Conservation (phyloP, 1,140 invertebrate genomes). For the Drosophila sulfurigaster region DNA sequence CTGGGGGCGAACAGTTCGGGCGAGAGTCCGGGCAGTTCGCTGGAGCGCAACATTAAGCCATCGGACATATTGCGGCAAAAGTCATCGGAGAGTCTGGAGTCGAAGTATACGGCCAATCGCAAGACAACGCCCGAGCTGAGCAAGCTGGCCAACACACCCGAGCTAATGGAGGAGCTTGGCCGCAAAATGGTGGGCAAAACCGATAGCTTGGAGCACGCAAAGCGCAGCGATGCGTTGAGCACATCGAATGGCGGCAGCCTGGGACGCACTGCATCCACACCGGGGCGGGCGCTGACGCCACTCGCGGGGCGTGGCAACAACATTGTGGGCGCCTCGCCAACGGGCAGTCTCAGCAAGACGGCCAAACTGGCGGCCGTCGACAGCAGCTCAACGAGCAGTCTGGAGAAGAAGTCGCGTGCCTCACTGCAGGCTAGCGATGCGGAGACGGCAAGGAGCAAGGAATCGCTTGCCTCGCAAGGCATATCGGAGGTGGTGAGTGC, state of each 20-base stretch:
- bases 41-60: constrained; percentile 84
- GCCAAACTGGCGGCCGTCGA: constrained; percentile 69
- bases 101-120: constrained; percentile 69
- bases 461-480: constrained; percentile 81
- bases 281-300: constrained; percentile 54
- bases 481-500: constrained; percentile 82
- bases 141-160: constrained; percentile 75
- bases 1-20: constrained; percentile 53
- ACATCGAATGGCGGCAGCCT: constrained; percentile 47
- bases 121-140: constrained; percentile 82
- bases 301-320: constrained; percentile 32
- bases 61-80: constrained; percentile 83
- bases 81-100: constrained; percentile 79
- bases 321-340: constrained; percentile 69
- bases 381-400: constrained; percentile 78
- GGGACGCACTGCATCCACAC: constrained; percentile 69
- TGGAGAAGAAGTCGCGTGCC: constrained; percentile 78
- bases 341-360: constrained; percentile 71
- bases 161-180: constrained; percentile 81
- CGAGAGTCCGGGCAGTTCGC: constrained; percentile 79
- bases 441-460: constrained; percentile 81
- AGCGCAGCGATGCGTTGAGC: constrained; percentile 52
- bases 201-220: constrained; percentile 77
- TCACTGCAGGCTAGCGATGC: constrained; percentile 72
- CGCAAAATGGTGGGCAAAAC: constrained; percentile 79